A percentile compares a stretch with the other conserved stretches of the same genome.
These are phyloP conservation scores for Drosophila pseudotalamancana DNA, from an alignment of 2,888 invertebrate species.

Conservation along the genomic window DNA sequence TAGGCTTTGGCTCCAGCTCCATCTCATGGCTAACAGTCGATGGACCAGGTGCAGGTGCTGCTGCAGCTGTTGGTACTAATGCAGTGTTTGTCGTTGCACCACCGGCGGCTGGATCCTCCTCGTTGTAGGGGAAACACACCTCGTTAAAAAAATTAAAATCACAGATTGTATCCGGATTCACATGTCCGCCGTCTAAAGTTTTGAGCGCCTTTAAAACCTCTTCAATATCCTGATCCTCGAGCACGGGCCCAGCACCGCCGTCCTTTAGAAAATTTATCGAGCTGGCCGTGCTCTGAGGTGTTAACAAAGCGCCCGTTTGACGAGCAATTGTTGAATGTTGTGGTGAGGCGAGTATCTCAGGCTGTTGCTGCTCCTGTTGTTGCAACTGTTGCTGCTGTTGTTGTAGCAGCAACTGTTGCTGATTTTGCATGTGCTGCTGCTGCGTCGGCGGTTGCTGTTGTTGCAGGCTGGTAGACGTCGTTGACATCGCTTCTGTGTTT, in stretches of 20 bases:
- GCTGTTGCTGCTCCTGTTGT: slow-evolving; percentile 28
- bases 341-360: slow-evolving; percentile 46
- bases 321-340: slow-evolving; percentile 30
- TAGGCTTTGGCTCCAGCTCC: slow-evolving; percentile 32
- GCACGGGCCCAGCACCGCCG: slow-evolving; percentile 85
- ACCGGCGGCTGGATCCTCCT: slow-evolving; percentile 39
- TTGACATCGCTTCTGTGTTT: slow-evolving; percentile 12
- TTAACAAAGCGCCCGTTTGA: slow-evolving; percentile 59
- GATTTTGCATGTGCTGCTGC: slow-evolving; percentile 25
- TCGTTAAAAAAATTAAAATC: slow-evolving; percentile 83
- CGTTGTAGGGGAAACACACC: slow-evolving; percentile 68
- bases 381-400: slow-evolving; percentile 45
- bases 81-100: background rate
- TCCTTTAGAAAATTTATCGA: slow-evolving; percentile 81
- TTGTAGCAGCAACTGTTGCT: background rate
- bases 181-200: slow-evolving; percentile 86
- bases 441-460: slow-evolving; percentile 22
- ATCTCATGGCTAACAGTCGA: background rate
- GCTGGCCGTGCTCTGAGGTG: slow-evolving; percentile 73
- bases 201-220: slow-evolving; percentile 92
- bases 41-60: background rate
- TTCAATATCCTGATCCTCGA: slow-evolving; percentile 89
- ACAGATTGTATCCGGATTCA: slow-evolving; percentile 78
- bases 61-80: slow-evolving; percentile 5
- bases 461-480: slow-evolving; percentile 19